Conservation (phyloP, 2,888 invertebrate genomes). For the Andrena bicolor region DNA sequence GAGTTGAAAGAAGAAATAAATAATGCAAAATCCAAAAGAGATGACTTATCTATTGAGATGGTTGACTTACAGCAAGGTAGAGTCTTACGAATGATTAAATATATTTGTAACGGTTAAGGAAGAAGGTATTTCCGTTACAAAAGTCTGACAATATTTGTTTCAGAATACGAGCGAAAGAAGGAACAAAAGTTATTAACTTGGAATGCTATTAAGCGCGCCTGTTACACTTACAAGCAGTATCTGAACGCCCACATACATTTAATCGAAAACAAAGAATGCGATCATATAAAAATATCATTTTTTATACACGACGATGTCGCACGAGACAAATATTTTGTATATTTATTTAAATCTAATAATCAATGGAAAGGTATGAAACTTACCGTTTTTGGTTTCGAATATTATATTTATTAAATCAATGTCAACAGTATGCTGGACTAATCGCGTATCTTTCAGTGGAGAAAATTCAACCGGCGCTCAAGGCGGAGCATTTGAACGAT, state of each 20-base stretch:
- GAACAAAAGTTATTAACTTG: conserved; percentile 69
- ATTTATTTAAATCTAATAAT: conserved; percentile 63
- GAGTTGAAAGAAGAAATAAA: conserved; percentile 65
- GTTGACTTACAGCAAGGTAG: conserved; percentile 74
- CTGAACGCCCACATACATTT: conserved; percentile 75
- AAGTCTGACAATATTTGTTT: conserved; percentile 13
- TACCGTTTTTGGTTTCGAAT: conserved; percentile 8
- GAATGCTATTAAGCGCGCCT: conserved; percentile 77
- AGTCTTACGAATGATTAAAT: too few relatives aligned
- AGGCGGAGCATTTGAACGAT: conserved; percentile 69
- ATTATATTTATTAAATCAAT: background rate
- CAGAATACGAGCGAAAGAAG: conserved; percentile 64
- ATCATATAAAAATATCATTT: conserved; percentile 74
- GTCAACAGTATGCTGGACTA: background rate
- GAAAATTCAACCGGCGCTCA: conserved; percentile 76
- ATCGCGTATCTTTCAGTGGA: conserved; percentile 72
- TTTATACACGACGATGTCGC: conserved; percentile 69
- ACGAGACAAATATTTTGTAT: conserved; percentile 75
- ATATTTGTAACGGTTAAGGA: too few relatives aligned
- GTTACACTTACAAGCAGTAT: conserved; percentile 74
- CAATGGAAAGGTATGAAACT: conserved; percentile 77
- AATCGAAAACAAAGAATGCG: conserved; percentile 55
- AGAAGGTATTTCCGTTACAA: background rate
- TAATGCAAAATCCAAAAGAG: conserved; percentile 64
- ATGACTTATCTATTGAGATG: conserved; percentile 72